Percentiles rank a stretch among this genome's conserved stretches.
phyloP scores from a whole-genome alignment of 30 jellyfish, hydroid and myxozoan genomes.

The Aurelia aurita region DNA sequence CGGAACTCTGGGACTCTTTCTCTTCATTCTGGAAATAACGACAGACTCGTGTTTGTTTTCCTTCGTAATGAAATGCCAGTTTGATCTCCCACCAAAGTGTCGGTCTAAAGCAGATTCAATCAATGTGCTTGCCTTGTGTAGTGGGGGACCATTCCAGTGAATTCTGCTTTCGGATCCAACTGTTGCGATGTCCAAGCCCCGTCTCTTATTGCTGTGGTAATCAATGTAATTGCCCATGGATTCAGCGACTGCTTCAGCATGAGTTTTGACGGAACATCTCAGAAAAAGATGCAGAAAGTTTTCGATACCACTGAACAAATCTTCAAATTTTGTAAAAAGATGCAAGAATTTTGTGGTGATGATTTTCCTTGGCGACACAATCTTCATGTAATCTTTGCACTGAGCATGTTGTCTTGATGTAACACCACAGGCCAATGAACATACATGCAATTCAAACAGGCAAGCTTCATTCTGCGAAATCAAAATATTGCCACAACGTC shows the following conservation, averaged over 20 bases:
- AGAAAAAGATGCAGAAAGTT: neutral
- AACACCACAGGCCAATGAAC: slow-evolving; percentile 9
- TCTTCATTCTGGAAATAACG: too few relatives aligned
- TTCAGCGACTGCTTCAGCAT: slow-evolving; percentile 2
- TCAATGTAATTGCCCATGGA: slow-evolving; percentile 2
- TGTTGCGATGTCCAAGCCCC: neutral
- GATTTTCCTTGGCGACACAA: neutral
- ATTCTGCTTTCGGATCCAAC: neutral
- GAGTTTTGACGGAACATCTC: neutral
- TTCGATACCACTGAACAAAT: neutral
- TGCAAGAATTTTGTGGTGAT: neutral
- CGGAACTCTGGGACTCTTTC: too few relatives aligned
- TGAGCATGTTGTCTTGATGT: neutral
- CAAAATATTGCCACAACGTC: neutral
- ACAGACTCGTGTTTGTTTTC: too few relatives aligned
- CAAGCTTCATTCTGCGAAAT: neutral
- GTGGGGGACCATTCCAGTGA: slow-evolving; percentile 9
- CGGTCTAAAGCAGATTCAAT: too few relatives aligned
- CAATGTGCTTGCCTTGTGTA: neutral
- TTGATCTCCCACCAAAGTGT: too few relatives aligned
- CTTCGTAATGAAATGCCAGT: too few relatives aligned
- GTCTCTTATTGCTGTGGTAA: neutral
- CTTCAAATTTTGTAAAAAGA: neutral
- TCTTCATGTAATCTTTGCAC: neutral
- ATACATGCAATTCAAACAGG: neutral